Percentiles rank a stretch among this genome's conserved stretches.
These are phyloP conservation scores for Caenorhabditis afra DNA, from an alignment of 2,888 invertebrate species.

Conservation along the genomic window DNA sequence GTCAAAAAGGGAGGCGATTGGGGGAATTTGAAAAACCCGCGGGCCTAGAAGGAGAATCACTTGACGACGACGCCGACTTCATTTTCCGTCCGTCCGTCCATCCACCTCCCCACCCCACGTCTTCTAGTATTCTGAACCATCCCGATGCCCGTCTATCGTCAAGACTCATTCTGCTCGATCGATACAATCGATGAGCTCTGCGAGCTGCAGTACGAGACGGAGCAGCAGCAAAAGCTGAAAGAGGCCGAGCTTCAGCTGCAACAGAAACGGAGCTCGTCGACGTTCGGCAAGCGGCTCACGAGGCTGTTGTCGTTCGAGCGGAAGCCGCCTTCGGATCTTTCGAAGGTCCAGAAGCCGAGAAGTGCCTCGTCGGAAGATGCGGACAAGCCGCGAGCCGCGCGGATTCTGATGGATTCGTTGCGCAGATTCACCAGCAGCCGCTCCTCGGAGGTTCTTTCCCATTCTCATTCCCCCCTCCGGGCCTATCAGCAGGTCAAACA, in stretches of 20 bases:
- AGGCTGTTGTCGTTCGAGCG: slow-evolving; percentile 34
- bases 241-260: slow-evolving; percentile 25
- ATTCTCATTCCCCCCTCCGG: background rate
- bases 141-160: slow-evolving; percentile 31
- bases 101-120: background rate
- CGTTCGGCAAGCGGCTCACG: slow-evolving; percentile 46
- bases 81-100: too few species aligned
- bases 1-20: background rate
- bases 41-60: slow-evolving; percentile 24
- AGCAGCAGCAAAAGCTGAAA: slow-evolving; percentile 31
- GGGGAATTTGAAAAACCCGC: slow-evolving; percentile 38
- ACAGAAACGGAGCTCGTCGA: slow-evolving; percentile 25
- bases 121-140: background rate
- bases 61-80: slow-evolving; percentile 29
- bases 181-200: slow-evolving; percentile 60
- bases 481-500: background rate
- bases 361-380: background rate
- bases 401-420: slow-evolving; percentile 32
- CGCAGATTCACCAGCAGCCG: slow-evolving; percentile 33
- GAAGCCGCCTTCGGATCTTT: slow-evolving; percentile 1
- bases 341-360: slow-evolving; percentile 10
- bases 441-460: slow-evolving; percentile 32
- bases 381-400: slow-evolving; percentile 11
- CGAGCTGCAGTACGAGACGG: slow-evolving; percentile 45
- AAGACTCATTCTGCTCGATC: slow-evolving; percentile 30